phyloP scores from a whole-genome alignment of 2,113 vertebrate species.

The Sylvilagus bachmani region DNA sequence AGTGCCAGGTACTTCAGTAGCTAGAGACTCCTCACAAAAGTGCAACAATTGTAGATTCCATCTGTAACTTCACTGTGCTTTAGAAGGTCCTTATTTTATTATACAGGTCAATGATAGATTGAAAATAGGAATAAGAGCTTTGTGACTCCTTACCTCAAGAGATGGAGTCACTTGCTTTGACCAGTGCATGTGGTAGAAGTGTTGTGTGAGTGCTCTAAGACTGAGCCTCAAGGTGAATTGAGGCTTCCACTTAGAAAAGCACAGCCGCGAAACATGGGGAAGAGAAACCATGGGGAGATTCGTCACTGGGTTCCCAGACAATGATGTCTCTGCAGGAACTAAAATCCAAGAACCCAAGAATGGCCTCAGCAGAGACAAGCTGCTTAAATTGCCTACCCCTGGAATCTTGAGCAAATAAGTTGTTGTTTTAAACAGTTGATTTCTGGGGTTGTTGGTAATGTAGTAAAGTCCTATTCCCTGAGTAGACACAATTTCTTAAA shows the following conservation, averaged over 20 bases:
- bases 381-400: neutral
- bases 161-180: neutral
- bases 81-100: neutral
- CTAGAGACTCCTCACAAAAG: neutral
- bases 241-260: neutral
- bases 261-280: neutral
- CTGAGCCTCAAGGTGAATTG: neutral
- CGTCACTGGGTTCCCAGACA: neutral
- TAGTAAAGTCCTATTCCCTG: neutral
- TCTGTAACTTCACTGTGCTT: slow-evolving; percentile 14
- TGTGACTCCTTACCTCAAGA: neutral
- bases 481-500: neutral
- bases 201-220: neutral
- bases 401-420: neutral
- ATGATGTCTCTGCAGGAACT: neutral
- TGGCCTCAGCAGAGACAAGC: neutral
- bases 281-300: neutral
- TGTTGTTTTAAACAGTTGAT: neutral
- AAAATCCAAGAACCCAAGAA: neutral
- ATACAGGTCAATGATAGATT: neutral
- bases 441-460: neutral
- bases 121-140: neutral
- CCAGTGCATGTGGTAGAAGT: neutral
- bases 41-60: neutral
- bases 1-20: neutral